Evolutionary conservation across 2,888 invertebrate genomes (phyloP), one percentile per base, ranked within the genome.

Genomic region (Parelbella ahira): DNA sequence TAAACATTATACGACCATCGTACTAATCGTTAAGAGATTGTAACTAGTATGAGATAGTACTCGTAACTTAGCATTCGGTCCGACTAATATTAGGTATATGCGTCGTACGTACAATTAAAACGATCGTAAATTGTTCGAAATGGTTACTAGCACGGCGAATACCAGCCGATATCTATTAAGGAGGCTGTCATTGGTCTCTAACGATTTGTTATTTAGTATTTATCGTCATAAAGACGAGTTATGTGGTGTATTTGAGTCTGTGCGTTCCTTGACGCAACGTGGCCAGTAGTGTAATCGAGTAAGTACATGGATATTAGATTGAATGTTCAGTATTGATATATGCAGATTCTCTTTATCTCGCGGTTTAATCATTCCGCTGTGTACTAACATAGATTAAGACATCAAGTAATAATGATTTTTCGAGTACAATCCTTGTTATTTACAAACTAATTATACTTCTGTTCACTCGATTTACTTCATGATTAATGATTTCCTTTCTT

Each of bases 141-240:
- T 60, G 54, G 56, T 62, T 52, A 55, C 59, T 58, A 67, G 59
- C 52, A 51, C 37, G 42, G 48, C 45, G 45, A 47, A 41, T 45
- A 34, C 34, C 47, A 56, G 56, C 61, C 58, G 60, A 53, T 55
- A 50, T 58, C 58, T 56, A 71, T 71, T 69, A 66, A 60, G 55
- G 50, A 44, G 48, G 50, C 55, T 56, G 56, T 60, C 56, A 67
- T 63, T 68, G 63, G 58, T 54, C 65, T 57, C 56, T 53, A 70
- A 65, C 65, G 58, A 64, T 63, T 67, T 59, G 55, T 67, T 63
- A 63, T 57, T 65, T 53, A 56, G 50, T 65, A 65, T 68, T 68
- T 71, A 70, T 62, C 49, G 60, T 57, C 60, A 51, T 71, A 74
- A 73, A 68, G 61, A 69, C 51, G 58, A 76, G 64, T 73, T 72